Evolutionary conservation across 2,113 vertebrate species (phyloP), one percentile per base, ranked within the genome.

Genomic region (Callaeas wilsoni): DNA sequence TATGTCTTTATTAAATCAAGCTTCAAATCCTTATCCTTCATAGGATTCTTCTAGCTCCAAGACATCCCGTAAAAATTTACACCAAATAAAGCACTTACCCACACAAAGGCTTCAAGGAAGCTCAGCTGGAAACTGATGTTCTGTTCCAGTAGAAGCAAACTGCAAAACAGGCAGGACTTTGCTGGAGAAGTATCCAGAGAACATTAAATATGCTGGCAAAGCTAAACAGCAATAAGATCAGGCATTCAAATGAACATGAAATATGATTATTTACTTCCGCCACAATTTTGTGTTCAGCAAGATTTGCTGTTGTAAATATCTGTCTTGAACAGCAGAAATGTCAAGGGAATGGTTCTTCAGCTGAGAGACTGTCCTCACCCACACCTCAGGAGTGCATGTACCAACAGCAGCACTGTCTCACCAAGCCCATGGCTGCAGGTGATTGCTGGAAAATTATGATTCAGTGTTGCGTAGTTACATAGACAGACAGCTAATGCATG

Each of bases 41-140:
- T 55, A n/a, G n/a, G n/a, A n/a, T n/a, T n/a, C n/a, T n/a, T n/a
- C n/a, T 78, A 84, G 27, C 25, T 77, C 33, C n/a, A 80, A 94
- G 30, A 87, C 16, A 75, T 30, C 12, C 39, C 35, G 20, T 67
- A 11, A 88, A 90, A 60, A 57, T 59, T 75, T 6, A 65, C 0
- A 4, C 22, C 46, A 95, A 69, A 85, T 25, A 76, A 84, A 83
- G 37, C n/a, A 95, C 95, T 95, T 91, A 97, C 95, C 73, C n/a
- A n/a, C 46, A 47, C 20, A 80, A 70, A 89, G 26, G 12, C 32
- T 82, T 79, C 44, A 59, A 39, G 59, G 67, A 90, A 90, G 81
- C 37, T 79, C 74, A 93, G 62, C 32, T 76, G 81, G 46, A 87
- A 91, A 84, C 3, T 1, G 32, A 17, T 30, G 55, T 30, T 69